Evolutionary conservation across 2,888 invertebrate species (phyloP), one percentile per base, ranked within the genome.

Genomic region (Cheilosia pagana): DNA sequence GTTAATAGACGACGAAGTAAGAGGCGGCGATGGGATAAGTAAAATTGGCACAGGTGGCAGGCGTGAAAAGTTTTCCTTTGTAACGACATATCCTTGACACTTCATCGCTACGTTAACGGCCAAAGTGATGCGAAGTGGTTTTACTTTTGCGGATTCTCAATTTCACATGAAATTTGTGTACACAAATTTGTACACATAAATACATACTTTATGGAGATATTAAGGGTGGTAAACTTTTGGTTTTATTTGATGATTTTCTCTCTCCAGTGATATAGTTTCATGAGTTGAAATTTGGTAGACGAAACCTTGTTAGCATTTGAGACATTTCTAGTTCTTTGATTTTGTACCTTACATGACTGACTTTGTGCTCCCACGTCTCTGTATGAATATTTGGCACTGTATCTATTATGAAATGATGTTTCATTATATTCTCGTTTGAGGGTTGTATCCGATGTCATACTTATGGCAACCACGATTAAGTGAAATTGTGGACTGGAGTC

Each of bases 21-120:
- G 55, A 12, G 35, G 25, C n/a, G n/a, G n/a, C n/a, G n/a, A 21
- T 21, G 53, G 21, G 5, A 19, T 23, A 21, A 21, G 28, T 8
- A 57, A 57, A 10, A 41, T 21, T 41, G 21, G 39, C 65, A 43
- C 75, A 75, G 75, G 67, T 75, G 65, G 67, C 48, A 41, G 62
- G 45, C 53, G n/a, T 28, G 35, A 67, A 57, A 75, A 67, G 65
- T 65, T 75, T 75, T 59, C 10, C 57, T 75, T 75, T 67, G 39
- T 57, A 25, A 8, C 10, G 50, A 50, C 16, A 41, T 1, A 21
- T 45, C 41, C 45, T 52, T 55, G 59, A 31, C 48, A 75, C 39
- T 59, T 28, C 19, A 41, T 41, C 50, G 41, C 41, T 7, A 41
- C 12, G 50, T 12, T 67, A 50, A 41, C n/a, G 50, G 43, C 53